These are phyloP conservation scores for Tubulanus polymorphus DNA, from an alignment of 2,888 invertebrate species.

Conservation along the genomic window DNA sequence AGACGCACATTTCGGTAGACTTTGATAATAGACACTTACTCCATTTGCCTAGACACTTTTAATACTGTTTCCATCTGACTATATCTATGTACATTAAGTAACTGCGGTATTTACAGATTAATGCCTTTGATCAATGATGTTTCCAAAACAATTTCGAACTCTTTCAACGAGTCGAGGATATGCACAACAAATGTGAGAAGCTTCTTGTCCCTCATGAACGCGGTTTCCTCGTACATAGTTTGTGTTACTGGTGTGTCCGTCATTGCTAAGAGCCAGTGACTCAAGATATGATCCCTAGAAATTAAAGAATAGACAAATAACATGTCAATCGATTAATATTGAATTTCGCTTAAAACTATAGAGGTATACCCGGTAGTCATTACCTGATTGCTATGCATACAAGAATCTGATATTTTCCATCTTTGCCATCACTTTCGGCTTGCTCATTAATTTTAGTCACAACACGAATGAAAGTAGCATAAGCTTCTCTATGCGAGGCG, in stretches of 20 bases:
- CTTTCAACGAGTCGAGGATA: conserved; percentile 83
- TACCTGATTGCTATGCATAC: conserved; percentile 90
- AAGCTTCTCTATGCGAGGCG: conserved; percentile 63
- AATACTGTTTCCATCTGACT: no score
- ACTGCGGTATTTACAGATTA: conserved; percentile 32
- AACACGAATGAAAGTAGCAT: conserved; percentile 83
- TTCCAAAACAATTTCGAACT: conserved; percentile 65
- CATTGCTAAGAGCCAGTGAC: conserved; percentile 87
- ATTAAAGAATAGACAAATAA: conserved; percentile 3
- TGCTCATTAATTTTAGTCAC: conserved; percentile 79
- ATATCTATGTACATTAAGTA: no score
- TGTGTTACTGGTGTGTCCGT: conserved; percentile 79
- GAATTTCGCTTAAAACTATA: background rate
- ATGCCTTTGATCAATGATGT: conserved; percentile 54
- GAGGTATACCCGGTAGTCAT: no score
- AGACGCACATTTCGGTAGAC: no score
- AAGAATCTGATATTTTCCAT: conserved; percentile 96
- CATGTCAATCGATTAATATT: background rate
- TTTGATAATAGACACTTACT: no score
- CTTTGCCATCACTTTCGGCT: conserved; percentile 86
- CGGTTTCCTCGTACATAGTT: conserved; percentile 95
- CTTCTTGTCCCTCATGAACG: conserved; percentile 83
- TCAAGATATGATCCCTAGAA: conserved; percentile 61
- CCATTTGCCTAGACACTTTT: no score
- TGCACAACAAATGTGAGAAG: conserved; percentile 83